Evolutionary conservation across 2,888 invertebrate species (phyloP).

Genomic region (Allygus modestus): DNA sequence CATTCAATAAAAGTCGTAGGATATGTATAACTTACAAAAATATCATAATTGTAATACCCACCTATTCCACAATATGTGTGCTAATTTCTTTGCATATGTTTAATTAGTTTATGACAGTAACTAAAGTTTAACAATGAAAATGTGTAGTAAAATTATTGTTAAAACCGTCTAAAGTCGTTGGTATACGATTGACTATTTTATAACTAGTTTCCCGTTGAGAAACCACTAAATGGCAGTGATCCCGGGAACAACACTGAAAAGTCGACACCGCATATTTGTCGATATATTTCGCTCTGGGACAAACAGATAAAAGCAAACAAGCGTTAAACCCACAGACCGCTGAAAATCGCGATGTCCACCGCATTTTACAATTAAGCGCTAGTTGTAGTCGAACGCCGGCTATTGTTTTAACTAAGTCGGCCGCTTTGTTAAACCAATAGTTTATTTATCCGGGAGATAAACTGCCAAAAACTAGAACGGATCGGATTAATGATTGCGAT

Average conservation of each 20-base stretch:
- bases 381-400: constrained; percentile 19
- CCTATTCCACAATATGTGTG: too few species aligned
- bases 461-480: constrained; percentile 55
- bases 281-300: constrained; percentile 16
- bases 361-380: constrained; percentile 32
- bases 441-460: constrained; percentile 49
- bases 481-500: constrained; percentile 23
- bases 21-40: too few species aligned
- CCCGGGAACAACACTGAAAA: background rate
- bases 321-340: constrained; percentile 49
- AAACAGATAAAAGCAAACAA: constrained; percentile 53
- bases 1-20: too few species aligned
- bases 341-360: constrained; percentile 32
- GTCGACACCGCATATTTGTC: constrained; percentile 45
- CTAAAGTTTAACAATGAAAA: too few species aligned
- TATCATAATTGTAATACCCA: too few species aligned
- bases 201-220: background rate
- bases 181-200: too few species aligned
- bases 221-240: background rate
- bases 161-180: too few species aligned
- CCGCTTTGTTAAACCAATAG: constrained; percentile 47
- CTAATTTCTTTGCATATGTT: too few species aligned
- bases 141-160: too few species aligned
- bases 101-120: too few species aligned
- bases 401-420: constrained; percentile 48